A percentile compares a stretch with the other conserved stretches of the same genome.
These are phyloP conservation scores for Eciton burchellii DNA, from an alignment of 1,140 invertebrate species.

Conservation along the genomic window DNA sequence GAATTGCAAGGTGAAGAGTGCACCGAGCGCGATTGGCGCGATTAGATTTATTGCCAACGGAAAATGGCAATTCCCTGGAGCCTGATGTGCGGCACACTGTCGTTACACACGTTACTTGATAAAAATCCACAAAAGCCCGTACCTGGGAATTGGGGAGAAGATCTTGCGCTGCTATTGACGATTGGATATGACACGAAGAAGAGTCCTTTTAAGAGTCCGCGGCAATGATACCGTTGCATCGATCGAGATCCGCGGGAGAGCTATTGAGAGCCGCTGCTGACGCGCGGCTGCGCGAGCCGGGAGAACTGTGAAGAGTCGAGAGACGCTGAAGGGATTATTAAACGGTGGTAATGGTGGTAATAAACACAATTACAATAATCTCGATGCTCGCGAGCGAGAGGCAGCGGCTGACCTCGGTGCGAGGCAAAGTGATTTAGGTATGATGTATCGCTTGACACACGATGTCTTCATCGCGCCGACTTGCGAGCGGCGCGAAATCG, in stretches of 20 bases:
- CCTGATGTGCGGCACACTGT: too few relatives aligned
- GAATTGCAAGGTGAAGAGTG: constrained; percentile 37
- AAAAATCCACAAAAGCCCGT: too few relatives aligned
- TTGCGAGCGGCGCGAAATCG: constrained; percentile 1
- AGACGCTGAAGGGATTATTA: constrained; percentile 60
- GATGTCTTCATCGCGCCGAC: constrained; percentile 25
- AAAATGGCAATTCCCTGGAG: background rate
- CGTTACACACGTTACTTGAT: too few relatives aligned
- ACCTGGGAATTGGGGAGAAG: too few relatives aligned
- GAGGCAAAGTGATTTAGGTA: constrained; percentile 61
- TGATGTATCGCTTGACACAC: constrained; percentile 42
- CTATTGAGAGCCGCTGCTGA: constrained; percentile 47
- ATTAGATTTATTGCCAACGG: constrained; percentile 30
- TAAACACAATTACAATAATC: constrained; percentile 68
- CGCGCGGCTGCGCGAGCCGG: background rate
- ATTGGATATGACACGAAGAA: too few relatives aligned
- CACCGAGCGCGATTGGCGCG: constrained; percentile 5
- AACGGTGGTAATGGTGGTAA: constrained; percentile 66
- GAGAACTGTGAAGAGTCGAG: constrained; percentile 37
- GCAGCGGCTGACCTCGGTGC: constrained; percentile 50
- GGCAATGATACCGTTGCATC: background rate
- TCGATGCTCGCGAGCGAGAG: constrained; percentile 44
- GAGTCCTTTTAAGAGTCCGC: background rate
- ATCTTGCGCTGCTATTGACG: too few relatives aligned
- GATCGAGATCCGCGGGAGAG: background rate